phyloP scores from a whole-genome alignment of 2,797 vertebrate species.

The Pachyuromys duprasi region DNA sequence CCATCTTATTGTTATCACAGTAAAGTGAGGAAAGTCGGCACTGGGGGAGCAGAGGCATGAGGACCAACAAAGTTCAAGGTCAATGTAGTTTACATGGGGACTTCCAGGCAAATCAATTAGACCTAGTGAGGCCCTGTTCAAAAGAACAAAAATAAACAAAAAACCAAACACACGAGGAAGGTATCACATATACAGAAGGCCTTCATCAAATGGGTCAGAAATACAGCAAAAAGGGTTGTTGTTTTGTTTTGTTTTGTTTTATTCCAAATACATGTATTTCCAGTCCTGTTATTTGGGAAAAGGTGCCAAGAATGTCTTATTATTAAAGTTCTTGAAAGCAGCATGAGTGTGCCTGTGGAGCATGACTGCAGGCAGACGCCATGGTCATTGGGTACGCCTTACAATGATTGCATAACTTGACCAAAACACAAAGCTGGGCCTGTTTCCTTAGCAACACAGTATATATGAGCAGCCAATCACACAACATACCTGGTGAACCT shows the following conservation, averaged over 20 bases:
- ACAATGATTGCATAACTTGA: constrained; percentile 6
- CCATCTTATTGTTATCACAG: neutral
- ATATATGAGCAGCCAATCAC: constrained; percentile 53
- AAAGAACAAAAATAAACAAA: neutral
- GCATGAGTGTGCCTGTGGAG: neutral
- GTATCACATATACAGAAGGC: constrained; percentile 4
- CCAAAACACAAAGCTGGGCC: constrained; percentile 29
- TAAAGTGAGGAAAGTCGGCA: neutral
- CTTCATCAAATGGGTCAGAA: constrained; percentile 36
- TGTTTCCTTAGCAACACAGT: constrained; percentile 12
- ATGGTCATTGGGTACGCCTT: neutral
- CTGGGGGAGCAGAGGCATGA: neutral
- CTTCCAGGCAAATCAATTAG: neutral
- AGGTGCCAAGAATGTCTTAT: constrained; percentile 28
- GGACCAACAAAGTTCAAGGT: neutral
- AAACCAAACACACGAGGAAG: neutral
- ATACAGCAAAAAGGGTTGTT: neutral
- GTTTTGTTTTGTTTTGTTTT: too few relatives aligned
- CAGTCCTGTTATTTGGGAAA: constrained; percentile 52
- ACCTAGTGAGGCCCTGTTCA: neutral
- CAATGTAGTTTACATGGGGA: neutral
- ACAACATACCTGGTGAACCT: constrained; percentile 97
- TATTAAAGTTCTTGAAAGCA: constrained; percentile 39
- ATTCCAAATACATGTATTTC: constrained; percentile 3
- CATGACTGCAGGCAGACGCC: neutral